Conservation (phyloP, 2,888 invertebrate species). For the Eutolmus rufibarbis region DNA sequence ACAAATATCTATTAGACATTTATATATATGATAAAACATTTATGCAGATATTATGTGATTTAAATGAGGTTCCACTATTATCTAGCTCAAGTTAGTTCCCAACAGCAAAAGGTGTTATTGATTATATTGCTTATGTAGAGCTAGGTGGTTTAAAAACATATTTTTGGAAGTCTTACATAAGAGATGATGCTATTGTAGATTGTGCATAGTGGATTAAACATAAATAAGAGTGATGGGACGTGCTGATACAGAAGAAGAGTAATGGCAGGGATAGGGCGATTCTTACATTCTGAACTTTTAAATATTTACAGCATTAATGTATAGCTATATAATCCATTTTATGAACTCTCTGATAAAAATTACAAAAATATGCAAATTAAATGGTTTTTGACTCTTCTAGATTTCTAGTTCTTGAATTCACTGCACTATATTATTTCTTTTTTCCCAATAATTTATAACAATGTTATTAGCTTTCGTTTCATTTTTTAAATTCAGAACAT, state of each 20-base stretch:
- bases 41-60: background rate
- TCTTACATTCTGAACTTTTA: background rate
- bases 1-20: background rate
- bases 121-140: background rate
- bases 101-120: background rate
- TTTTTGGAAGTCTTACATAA: background rate
- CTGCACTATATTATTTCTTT: background rate
- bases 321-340: background rate
- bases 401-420: background rate
- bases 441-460: no score
- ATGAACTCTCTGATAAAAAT: background rate
- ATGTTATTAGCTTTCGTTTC: no score
- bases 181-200: no score
- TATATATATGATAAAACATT: background rate
- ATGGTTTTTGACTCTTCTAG: background rate
- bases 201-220: background rate
- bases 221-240: background rate
- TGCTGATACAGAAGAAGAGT: background rate
- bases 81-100: background rate
- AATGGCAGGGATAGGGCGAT: background rate
- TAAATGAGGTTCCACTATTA: background rate
- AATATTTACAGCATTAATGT: background rate
- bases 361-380: background rate
- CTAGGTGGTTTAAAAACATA: background rate
- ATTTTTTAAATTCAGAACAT: no score